Percentiles rank a stretch among this genome's conserved stretches.
Conservation (phyloP, 30 jellyfish, hydroid and myxozoan genomes). For the Hydractinia symbiolongicarpus region DNA sequence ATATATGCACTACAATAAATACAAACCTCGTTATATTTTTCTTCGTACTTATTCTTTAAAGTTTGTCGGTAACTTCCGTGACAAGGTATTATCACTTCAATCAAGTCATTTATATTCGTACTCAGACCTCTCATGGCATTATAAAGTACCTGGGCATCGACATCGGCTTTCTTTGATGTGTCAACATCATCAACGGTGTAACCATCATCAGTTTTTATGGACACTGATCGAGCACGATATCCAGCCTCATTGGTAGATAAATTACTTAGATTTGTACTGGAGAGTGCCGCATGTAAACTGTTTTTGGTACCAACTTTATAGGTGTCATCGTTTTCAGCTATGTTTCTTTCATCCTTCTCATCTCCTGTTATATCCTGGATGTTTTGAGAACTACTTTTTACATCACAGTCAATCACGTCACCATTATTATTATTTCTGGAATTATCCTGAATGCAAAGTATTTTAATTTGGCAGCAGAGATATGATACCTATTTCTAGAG, state of each 20-base stretch:
- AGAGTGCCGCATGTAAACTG: background rate
- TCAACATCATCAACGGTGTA: conserved; percentile 8
- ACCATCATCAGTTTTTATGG: conserved; percentile 4
- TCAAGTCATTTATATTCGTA: conserved; percentile 1
- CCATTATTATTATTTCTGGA: too few relatives aligned
- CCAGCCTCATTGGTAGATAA: too few relatives aligned
- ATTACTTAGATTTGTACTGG: too few relatives aligned
- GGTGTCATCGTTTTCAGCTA: too few relatives aligned
- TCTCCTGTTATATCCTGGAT: too few relatives aligned
- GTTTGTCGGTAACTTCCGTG: conserved; percentile 34
- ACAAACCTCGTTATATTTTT: conserved; percentile 39
- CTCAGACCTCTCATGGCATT: conserved; percentile 5
- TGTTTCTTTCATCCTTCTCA: too few relatives aligned
- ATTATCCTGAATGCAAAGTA: too few relatives aligned
- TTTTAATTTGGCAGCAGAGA: too few relatives aligned
- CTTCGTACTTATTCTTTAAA: conserved; percentile 33
- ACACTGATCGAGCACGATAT: background rate
- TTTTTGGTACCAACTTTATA: background rate
- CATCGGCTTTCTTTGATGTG: conserved; percentile 24
- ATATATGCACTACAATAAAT: too few relatives aligned
- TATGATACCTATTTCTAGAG: too few relatives aligned
- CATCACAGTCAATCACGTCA: too few relatives aligned
- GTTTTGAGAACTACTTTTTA: too few relatives aligned
- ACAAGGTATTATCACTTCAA: conserved; percentile 36
- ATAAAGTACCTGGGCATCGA: conserved; percentile 15